Evolutionary conservation across 1,140 invertebrate species (phyloP).

Genomic region (Drosophila dunni): DNA sequence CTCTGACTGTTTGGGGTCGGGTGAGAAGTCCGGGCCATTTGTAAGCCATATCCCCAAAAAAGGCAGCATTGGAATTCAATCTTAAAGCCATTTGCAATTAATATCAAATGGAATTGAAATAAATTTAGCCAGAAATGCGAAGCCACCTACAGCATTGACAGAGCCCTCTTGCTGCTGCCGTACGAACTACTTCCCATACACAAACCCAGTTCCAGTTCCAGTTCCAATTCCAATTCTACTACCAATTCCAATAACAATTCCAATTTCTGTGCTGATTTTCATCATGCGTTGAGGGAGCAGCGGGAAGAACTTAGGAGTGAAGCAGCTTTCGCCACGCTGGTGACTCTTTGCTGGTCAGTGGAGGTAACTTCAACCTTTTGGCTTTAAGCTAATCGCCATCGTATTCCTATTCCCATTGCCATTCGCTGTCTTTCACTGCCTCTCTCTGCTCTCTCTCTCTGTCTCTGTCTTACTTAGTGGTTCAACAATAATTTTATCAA

Average conservation of each 20-base stretch:
- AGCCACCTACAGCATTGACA: constrained; percentile 57
- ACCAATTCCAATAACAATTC: constrained; percentile 23
- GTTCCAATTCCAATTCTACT: constrained; percentile 26
- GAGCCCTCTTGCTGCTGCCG: constrained; percentile 25
- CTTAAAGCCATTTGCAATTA: constrained; percentile 83
- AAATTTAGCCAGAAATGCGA: constrained; percentile 77
- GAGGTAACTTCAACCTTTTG: constrained; percentile 64
- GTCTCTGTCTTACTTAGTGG: background rate
- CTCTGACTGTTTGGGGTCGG: constrained; percentile 37
- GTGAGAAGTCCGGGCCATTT: constrained; percentile 69
- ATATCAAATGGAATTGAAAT: constrained; percentile 85
- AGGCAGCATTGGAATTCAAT: constrained; percentile 75
- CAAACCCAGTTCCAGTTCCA: background rate
- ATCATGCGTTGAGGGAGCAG: constrained; percentile 64
- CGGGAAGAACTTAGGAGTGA: constrained; percentile 1
- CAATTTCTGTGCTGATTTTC: constrained; percentile 63
- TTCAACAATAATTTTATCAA: constrained; percentile 80
- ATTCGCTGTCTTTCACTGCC: constrained; percentile 5
- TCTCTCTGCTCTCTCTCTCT: constrained; percentile 17
- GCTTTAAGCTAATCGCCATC: constrained; percentile 75
- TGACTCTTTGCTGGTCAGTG: constrained; percentile 55
- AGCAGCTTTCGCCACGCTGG: constrained; percentile 47
- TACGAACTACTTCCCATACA: constrained; percentile 24
- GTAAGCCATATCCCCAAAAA: constrained; percentile 66
- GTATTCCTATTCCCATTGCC: constrained; percentile 48